A percentile compares a stretch with the other conserved stretches of the same genome.
These are phyloP conservation scores for Hypomecis punctinalis DNA, from an alignment of 2,888 invertebrate species.

Conservation along the genomic window DNA sequence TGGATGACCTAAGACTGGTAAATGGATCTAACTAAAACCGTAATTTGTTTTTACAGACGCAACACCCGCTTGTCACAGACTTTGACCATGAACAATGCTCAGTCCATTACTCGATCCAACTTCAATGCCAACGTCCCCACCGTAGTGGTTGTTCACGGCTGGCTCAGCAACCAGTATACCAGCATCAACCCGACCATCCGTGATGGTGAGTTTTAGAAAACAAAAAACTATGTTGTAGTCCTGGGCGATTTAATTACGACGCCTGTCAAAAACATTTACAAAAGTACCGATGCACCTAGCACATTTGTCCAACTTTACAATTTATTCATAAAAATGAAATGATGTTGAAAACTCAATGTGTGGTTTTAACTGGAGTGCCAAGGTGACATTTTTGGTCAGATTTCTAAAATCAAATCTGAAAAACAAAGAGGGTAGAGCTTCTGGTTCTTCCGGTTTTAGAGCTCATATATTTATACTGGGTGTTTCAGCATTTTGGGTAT, in stretches of 20 bases:
- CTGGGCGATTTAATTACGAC: too few species aligned
- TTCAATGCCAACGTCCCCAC: slow-evolving; percentile 54
- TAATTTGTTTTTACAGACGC: slow-evolving; percentile 46
- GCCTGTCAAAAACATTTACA: too few species aligned
- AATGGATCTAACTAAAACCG: background rate
- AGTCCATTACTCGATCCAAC: slow-evolving; percentile 54
- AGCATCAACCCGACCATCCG: slow-evolving; percentile 52
- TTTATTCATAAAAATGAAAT: too few species aligned
- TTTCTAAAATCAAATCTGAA: too few species aligned
- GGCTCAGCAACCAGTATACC: slow-evolving; percentile 55
- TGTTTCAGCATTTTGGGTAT: background rate
- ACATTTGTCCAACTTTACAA: too few species aligned
- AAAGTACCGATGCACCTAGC: too few species aligned
- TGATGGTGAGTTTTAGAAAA: slow-evolving; percentile 55
- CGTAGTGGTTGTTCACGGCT: slow-evolving; percentile 61
- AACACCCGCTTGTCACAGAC: slow-evolving; percentile 51
- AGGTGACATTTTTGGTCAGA: too few species aligned
- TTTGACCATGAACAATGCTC: slow-evolving; percentile 51
- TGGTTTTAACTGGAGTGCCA: too few species aligned
- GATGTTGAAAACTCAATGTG: too few species aligned
- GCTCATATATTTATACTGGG: background rate
- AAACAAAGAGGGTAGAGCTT: too few species aligned
- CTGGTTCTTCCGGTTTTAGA: background rate
- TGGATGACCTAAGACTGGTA: too few species aligned
- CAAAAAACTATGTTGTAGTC: too few species aligned